Evolutionary conservation across 2,797 vertebrate genomes (phyloP).

Genomic region (Octomys mimax): DNA sequence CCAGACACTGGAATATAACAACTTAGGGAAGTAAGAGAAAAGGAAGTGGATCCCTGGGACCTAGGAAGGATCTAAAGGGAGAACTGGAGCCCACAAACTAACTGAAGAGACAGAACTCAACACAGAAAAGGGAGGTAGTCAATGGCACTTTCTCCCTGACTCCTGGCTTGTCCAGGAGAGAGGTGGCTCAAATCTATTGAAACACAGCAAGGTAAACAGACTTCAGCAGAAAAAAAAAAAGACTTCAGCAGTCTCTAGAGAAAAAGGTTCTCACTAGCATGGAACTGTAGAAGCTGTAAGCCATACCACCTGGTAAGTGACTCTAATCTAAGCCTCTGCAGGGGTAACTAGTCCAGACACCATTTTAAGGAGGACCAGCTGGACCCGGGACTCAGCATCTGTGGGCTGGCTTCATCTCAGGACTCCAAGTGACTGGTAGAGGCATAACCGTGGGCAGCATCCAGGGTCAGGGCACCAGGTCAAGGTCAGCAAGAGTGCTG

Average conservation of each 20-base stretch:
- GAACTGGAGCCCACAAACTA: not conserved
- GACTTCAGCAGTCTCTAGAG: not conserved
- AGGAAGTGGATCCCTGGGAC: not conserved
- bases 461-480: not conserved
- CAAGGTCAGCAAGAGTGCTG: not conserved
- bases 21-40: not conserved
- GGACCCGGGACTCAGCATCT: not conserved
- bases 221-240: not conserved
- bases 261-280: not conserved
- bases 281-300: not conserved
- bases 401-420: not conserved
- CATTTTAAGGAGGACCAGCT: not conserved
- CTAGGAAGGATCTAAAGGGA: not conserved
- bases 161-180: not conserved
- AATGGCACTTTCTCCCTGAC: not conserved
- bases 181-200: not conserved
- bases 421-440: not conserved
- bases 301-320: not conserved
- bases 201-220: not conserved
- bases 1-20: not conserved
- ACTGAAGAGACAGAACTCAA: not conserved
- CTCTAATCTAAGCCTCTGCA: not conserved
- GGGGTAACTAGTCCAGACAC: not conserved
- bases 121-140: not conserved
- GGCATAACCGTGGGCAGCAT: not conserved